These are phyloP conservation scores for Platorchestia sp. DNA, from an alignment of 1,140 invertebrate genomes.

Conservation along the genomic window DNA sequence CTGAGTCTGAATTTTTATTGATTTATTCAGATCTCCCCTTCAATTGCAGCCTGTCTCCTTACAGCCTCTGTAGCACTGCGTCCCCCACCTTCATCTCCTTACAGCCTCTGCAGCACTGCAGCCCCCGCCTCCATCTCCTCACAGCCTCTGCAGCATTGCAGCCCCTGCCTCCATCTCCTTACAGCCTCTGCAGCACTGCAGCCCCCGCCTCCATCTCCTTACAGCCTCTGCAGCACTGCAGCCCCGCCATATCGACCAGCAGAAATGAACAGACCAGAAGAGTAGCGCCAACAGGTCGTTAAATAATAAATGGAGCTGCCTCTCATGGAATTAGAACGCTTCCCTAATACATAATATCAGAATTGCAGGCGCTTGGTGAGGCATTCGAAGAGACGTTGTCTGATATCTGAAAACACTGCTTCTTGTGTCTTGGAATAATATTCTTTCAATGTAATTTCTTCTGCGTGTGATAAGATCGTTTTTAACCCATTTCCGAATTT, in stretches of 20 bases:
- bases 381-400: background rate
- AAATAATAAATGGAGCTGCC: background rate
- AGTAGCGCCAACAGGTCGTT: background rate
- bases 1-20: too few species aligned
- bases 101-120: too few species aligned
- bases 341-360: background rate
- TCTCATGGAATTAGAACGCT: background rate
- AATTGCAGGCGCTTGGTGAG: background rate
- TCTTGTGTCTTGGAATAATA: too few species aligned
- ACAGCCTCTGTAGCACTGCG: too few species aligned
- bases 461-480: background rate
- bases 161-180: too few species aligned
- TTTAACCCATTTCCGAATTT: background rate
- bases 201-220: background rate
- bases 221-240: background rate
- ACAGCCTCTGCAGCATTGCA: background rate
- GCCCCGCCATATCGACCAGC: background rate
- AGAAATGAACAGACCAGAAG: background rate
- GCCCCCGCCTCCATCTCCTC: background rate
- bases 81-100: too few species aligned
- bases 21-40: too few species aligned
- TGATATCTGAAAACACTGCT: background rate
- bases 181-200: too few species aligned
- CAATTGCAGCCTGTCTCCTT: too few species aligned
- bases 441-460: background rate